phyloP scores from a whole-genome alignment of 2,888 invertebrate genomes.

The Pollenia angustigena region DNA sequence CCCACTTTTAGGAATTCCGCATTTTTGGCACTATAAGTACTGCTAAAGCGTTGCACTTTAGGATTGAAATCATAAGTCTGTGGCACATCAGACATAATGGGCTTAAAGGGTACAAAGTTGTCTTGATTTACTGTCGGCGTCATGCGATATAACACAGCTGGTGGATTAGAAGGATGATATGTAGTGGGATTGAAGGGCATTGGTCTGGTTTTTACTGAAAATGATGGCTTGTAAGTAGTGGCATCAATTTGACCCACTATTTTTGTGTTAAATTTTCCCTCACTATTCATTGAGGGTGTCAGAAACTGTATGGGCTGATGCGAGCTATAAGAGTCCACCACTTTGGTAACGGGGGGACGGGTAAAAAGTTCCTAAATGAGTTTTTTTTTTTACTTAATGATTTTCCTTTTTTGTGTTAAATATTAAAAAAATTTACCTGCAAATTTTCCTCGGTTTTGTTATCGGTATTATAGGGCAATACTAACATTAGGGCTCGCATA shows the following conservation, averaged over 20 bases:
- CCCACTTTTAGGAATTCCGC: constrained; percentile 79
- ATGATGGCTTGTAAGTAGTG: constrained; percentile 85
- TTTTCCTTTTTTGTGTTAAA: too few relatives aligned
- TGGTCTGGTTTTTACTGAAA: constrained; percentile 77
- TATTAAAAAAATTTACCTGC: constrained; percentile 76
- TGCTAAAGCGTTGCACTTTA: constrained; percentile 81
- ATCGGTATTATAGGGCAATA: constrained; percentile 83
- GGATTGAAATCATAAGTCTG: constrained; percentile 67
- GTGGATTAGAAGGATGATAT: constrained; percentile 77
- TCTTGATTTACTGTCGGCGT: constrained; percentile 72
- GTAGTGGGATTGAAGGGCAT: constrained; percentile 79
- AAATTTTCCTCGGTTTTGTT: constrained; percentile 82
- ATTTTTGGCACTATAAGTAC: constrained; percentile 84
- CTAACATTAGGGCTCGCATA: constrained; percentile 84
- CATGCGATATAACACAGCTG: constrained; percentile 77
- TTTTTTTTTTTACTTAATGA: neutral
- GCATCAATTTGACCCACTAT: constrained; percentile 81
- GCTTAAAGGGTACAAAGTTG: constrained; percentile 58
- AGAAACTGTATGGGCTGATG: constrained; percentile 81
- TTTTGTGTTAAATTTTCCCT: constrained; percentile 78
- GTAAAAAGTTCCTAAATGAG: constrained; percentile 82
- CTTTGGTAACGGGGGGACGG: constrained; percentile 82
- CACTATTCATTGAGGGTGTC: constrained; percentile 78
- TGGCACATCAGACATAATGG: constrained; percentile 72
- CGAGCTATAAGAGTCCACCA: constrained; percentile 81